Evolutionary conservation across 2,113 vertebrate genomes (phyloP).

Genomic region (Tragelaphus buxtoni): DNA sequence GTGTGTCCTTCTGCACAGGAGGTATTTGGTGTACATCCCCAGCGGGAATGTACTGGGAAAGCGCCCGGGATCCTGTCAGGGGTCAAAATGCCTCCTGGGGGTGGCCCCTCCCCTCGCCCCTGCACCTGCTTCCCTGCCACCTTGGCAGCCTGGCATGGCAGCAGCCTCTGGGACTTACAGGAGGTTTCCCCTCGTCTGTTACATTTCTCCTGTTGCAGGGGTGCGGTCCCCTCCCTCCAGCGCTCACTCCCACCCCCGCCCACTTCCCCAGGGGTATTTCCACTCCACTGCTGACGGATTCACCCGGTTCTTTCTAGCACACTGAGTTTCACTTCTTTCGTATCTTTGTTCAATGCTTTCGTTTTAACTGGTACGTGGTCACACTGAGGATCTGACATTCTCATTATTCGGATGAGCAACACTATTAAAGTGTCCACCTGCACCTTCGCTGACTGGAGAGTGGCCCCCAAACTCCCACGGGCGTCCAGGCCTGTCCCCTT

Average conservation of each 20-base stretch:
- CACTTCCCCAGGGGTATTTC: fast-evolving
- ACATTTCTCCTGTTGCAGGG: not conserved
- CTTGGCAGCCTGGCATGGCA: fast-evolving
- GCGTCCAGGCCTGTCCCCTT: not conserved
- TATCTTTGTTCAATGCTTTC: fast-evolving
- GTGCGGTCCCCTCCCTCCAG: not conserved
- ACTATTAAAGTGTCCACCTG: fast-evolving
- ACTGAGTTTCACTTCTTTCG: not conserved
- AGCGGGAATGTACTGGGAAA: fast-evolving
- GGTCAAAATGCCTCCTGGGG: fast-evolving
- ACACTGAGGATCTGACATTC: fast-evolving
- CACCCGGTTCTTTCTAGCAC: fast-evolving
- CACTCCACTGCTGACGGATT: fast-evolving
- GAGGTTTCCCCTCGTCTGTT: fast-evolving
- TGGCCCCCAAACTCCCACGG: fast-evolving
- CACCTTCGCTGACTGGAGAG: not conserved
- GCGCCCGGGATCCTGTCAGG: fast-evolving
- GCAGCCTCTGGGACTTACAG: fast-evolving
- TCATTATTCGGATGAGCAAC: fast-evolving
- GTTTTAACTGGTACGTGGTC: not conserved
- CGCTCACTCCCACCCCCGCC: fast-evolving
- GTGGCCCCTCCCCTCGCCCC: not conserved
- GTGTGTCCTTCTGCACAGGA: fast-evolving
- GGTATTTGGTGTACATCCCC: fast-evolving
- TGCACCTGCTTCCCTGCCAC: not conserved